These are phyloP conservation scores for Heterochromis multidens DNA, from an alignment of 2,113 vertebrate genomes.

Conservation along the genomic window DNA sequence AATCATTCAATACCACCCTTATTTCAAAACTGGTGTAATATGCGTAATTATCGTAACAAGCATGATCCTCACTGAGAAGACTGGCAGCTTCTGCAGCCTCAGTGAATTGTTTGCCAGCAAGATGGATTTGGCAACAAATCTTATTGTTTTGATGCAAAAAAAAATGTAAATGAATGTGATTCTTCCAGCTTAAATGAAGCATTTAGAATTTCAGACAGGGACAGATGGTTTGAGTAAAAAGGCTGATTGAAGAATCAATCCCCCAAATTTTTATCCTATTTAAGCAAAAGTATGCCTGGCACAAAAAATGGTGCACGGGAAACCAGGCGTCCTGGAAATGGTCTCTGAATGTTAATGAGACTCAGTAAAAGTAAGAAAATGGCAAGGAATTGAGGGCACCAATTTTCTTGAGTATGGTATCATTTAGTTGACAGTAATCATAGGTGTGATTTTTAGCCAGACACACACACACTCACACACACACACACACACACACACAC, in stretches of 20 bases:
- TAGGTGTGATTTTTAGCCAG: neutral
- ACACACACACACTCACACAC: neutral
- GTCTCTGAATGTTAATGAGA: neutral
- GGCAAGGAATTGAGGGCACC: neutral
- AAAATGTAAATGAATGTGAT: conserved; percentile 1
- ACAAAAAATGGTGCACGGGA: neutral
- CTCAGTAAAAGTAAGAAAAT: neutral
- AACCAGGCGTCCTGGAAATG: neutral
- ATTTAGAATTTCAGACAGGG: neutral
- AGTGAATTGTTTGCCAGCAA: neutral
- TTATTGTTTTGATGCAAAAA: neutral
- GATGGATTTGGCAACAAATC: neutral
- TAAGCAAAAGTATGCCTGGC: neutral
- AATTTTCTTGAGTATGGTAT: neutral
- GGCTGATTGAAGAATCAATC: neutral
- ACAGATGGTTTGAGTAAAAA: neutral
- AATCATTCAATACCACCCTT: neutral
- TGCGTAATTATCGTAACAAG: neutral
- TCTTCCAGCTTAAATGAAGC: neutral
- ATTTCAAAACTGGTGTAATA: neutral
- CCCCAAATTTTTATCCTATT: neutral
- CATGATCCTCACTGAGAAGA: neutral
- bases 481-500: too few species aligned
- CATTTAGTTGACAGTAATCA: conserved; percentile 1
- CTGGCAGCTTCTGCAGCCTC: neutral